Evolutionary conservation across 2,113 vertebrate species (phyloP).

Genomic region (Athene noctua): DNA sequence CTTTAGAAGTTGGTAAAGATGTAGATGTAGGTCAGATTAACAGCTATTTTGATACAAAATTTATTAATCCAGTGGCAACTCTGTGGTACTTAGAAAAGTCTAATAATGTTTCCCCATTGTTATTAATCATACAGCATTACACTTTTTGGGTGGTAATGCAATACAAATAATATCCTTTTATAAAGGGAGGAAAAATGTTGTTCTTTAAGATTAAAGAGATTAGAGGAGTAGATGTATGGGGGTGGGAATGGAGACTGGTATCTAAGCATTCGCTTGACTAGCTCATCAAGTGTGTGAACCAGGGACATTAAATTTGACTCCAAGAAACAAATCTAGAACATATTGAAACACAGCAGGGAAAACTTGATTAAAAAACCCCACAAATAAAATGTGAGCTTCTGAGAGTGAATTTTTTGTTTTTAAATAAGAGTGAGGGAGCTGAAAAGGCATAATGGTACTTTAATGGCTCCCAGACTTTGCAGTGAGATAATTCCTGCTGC

Average conservation of each 20-base stretch:
- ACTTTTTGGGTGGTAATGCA: background rate
- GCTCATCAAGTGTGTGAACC: background rate
- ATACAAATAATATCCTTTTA: background rate
- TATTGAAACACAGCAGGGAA: background rate
- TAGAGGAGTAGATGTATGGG: background rate
- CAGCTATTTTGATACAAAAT: background rate
- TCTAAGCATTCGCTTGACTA: background rate
- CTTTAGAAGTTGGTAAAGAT: background rate
- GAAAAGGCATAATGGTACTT: background rate
- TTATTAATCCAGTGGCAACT: background rate
- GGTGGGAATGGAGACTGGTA: background rate
- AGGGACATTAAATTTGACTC: background rate
- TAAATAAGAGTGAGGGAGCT: background rate
- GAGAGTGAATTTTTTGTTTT: background rate
- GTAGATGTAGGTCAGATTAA: background rate
- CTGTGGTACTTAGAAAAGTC: background rate
- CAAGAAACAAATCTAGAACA: background rate
- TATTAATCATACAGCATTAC: background rate
- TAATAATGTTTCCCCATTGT: accelerated
- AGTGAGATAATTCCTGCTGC: background rate
- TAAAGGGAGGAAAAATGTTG: background rate
- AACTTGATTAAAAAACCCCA: background rate
- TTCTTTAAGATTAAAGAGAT: background rate
- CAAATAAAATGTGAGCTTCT: background rate
- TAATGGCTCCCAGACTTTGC: background rate